Evolutionary conservation across 2,888 invertebrate species (phyloP), one percentile per base, ranked within the genome.

Genomic region (Merodon equestris): DNA sequence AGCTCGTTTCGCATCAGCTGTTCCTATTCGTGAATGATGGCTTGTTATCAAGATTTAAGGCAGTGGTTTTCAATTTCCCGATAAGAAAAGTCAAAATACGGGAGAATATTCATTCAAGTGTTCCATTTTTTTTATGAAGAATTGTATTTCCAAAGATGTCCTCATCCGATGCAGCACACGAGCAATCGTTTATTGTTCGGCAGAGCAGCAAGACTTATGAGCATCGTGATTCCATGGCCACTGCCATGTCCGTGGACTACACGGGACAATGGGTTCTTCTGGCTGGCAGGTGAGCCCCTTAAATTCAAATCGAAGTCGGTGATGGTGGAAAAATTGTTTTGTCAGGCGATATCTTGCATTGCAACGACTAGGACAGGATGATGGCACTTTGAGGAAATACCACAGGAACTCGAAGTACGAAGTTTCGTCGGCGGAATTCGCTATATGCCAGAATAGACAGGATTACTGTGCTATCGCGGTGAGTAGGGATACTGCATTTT

Each of bases 351-450:
- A 94, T 89, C 91, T 97, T 68, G 96, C 96, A 1, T 88, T 92
- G 64, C 90, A 96, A 83, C 93, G 93, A 83, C 89, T 97, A 53
- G 86, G 86, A 0, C 85, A 86, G 56, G 88, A 88, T 18, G 86
- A 87, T 58, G 84, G 84, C 92, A 83, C 91, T 1, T 90, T 96
- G 9, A 92, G 93, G 82, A 95, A 95, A 84, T 94, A 95, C 85
- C 93, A 94, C 27, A 91, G 96, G 15, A 95, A 96, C 85, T 97
- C 96, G 86, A 97, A 97, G 90, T 97, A 97, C 89, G 97, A 97
- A 87, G 96, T 97, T 0, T 95, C 95, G 3, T 94, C 95, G 12
- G 96, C 97, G 0, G 97, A 97, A 89, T 97, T 97, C 95, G 97
- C 96, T 86, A 96, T 95, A 57, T 94, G 94, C 44, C 90, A 92